Conservation (phyloP, 1,140 invertebrate genomes). For the Hyles vespertilio region DNA sequence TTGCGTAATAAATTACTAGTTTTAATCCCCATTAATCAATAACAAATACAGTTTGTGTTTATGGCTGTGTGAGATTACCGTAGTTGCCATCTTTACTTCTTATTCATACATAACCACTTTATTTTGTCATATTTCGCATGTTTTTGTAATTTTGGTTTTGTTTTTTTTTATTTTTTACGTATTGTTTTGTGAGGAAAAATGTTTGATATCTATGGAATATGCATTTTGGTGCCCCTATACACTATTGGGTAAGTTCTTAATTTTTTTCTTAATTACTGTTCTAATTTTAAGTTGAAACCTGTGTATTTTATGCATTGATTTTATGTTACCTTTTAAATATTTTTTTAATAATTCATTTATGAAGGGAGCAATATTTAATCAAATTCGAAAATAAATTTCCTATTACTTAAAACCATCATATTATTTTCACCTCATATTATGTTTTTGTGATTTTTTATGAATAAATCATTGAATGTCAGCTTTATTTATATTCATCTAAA, state of each 20-base stretch:
- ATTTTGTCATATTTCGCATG: not conserved
- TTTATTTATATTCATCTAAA: no score
- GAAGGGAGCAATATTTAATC: no score
- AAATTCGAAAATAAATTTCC: no score
- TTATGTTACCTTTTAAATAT: no score
- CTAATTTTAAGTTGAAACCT: not conserved
- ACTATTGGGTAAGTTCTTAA: constrained; percentile 35
- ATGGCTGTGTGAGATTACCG: not conserved
- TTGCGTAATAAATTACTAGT: constrained; percentile 11
- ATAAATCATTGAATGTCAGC: no score
- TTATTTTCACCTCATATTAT: no score
- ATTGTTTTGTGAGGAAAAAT: constrained; percentile 12
- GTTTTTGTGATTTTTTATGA: no score
- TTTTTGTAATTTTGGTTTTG: not conserved
- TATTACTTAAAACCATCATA: no score
- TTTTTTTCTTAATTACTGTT: constrained; percentile 11
- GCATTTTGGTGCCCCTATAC: constrained; percentile 43
- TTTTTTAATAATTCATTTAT: no score
- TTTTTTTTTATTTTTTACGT: constrained; percentile 1
- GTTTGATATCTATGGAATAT: constrained; percentile 31
- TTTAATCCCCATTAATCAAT: not conserved
- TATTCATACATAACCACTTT: no score
- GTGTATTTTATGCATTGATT: not conserved
- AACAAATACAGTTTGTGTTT: not conserved
- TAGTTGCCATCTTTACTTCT: no score